These are phyloP conservation scores for Protomyctophum bolini DNA, from an alignment of 2,113 vertebrate genomes.

Conservation along the genomic window DNA sequence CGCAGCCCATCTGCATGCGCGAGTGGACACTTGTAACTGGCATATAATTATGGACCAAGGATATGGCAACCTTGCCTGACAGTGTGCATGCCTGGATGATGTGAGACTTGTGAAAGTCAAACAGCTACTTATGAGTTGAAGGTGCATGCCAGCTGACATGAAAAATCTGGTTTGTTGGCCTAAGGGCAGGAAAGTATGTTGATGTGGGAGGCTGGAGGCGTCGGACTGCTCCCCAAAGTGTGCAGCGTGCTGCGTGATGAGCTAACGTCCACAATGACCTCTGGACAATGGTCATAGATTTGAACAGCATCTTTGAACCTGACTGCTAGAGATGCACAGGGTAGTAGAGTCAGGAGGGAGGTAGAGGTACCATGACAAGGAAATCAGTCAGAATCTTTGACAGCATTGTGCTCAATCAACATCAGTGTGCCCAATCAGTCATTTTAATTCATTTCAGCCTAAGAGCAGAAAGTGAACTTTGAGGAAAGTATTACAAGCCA, in stretches of 20 bases:
- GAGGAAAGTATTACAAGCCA: slow-evolving; percentile 39
- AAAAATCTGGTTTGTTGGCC: slow-evolving; percentile 82
- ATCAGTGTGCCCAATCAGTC: slow-evolving; percentile 56
- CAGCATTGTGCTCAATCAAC: slow-evolving; percentile 26
- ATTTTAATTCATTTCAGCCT: slow-evolving; percentile 40
- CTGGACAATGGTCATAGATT: slow-evolving; percentile 68
- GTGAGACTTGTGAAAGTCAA: slow-evolving; percentile 85
- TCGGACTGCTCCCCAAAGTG: slow-evolving; percentile 76
- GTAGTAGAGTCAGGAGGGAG: slow-evolving; percentile 5
- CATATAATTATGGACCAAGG: slow-evolving; percentile 80
- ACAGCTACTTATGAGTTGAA: slow-evolving; percentile 81
- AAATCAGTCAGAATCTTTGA: slow-evolving; percentile 52
- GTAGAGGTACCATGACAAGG: slow-evolving; percentile 22
- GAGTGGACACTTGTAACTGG: slow-evolving; percentile 77
- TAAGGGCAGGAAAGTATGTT: slow-evolving; percentile 73
- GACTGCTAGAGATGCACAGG: slow-evolving; percentile 9
- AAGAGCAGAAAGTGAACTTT: slow-evolving; percentile 43
- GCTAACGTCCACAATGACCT: slow-evolving; percentile 73
- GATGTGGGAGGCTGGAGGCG: slow-evolving; percentile 71
- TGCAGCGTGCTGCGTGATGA: slow-evolving; percentile 67
- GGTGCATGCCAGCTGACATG: slow-evolving; percentile 81
- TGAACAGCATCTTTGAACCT: slow-evolving; percentile 34
- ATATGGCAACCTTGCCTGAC: slow-evolving; percentile 79
- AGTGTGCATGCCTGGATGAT: slow-evolving; percentile 68
- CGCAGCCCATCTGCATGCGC: slow-evolving; percentile 76